Base-by-base conservation (phyloP, 1,140 invertebrate species). In the Coboldia fuscipes region DNA sequence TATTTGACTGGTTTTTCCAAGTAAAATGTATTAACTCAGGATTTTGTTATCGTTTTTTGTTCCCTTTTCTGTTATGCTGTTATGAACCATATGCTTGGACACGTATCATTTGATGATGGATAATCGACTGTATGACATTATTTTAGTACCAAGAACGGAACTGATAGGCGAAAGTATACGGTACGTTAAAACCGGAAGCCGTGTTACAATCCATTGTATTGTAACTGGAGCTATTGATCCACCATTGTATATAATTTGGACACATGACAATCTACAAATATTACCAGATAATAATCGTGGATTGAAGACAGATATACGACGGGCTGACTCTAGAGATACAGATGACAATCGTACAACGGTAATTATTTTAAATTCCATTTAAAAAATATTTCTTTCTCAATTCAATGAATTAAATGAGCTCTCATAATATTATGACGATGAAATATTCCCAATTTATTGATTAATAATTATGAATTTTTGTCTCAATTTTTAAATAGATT, bases 231-330 rank as follows among this genome's bases (percentile, higher is more conserved):
- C 64, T 36, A 46, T 67, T 18, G 64, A 66, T 46, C 64, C 65
- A 42, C 64, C 65, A 35, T 60, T 62, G 22, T 68, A 66, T 50
- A 67, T 68, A 39, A 66, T 66, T 50, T 68, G 65, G 65, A 66
- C 64, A 52, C 59, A 61, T 43, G 63, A 79, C 70, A 51, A 85
- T 84, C 45, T 89, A 52, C 49, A 58, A 41, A 43, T 59, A 8
- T 45, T 45, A 36, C 38, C 32, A 16, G 48, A 53, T 10, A 51
- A 55, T 18, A 35, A 39, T 15, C 41, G 39, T 2, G 48, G 47
- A n/a, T 55, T 51, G 52, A 52, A 53, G 22, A 55, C 48, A 3
- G 46, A 55, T 38, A 34, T 55, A 14, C 49, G 54, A 41, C 41
- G 51, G 0, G 46, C 50, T 29, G 52, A 50, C 12, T 54, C 51